These are phyloP conservation scores for Elysia crispata DNA, from an alignment of 2,888 invertebrate species.

Conservation along the genomic window DNA sequence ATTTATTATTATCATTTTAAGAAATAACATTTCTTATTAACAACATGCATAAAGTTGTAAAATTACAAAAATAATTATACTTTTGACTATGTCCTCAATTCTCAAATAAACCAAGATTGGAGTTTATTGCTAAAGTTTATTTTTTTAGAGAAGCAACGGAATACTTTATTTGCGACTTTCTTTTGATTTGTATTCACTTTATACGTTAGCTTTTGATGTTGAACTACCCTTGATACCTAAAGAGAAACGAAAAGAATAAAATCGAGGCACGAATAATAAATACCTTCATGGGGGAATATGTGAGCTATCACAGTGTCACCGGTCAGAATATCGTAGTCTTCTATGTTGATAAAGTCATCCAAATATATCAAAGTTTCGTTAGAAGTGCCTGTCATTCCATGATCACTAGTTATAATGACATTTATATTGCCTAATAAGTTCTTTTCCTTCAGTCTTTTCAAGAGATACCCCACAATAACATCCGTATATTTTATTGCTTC, in stretches of 20 bases:
- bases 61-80: too few relatives aligned
- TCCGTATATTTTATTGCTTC: slow-evolving; percentile 80
- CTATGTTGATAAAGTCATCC: slow-evolving; percentile 58
- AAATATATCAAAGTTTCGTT: slow-evolving; percentile 61
- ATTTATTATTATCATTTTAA: too few relatives aligned
- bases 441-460: slow-evolving; percentile 79
- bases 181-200: too few relatives aligned
- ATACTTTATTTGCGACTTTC: too few relatives aligned
- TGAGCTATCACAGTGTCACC: slow-evolving; percentile 80
- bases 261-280: neutral
- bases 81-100: too few relatives aligned
- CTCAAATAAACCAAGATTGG: too few relatives aligned
- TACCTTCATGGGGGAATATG: slow-evolving; percentile 80
- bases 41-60: too few relatives aligned
- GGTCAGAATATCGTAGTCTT: slow-evolving; percentile 79
- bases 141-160: too few relatives aligned
- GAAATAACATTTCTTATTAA: too few relatives aligned
- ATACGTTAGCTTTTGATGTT: neutral
- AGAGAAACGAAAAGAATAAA: neutral
- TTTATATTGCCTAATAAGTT: slow-evolving; percentile 81
- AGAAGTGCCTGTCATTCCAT: slow-evolving; percentile 83
- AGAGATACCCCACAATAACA: slow-evolving; percentile 78
- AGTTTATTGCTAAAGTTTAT: too few relatives aligned
- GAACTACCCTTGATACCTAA: neutral
- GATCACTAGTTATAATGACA: slow-evolving; percentile 85